Conservation (phyloP, 2,113 vertebrate species). For the Lasiurus cinereus region DNA sequence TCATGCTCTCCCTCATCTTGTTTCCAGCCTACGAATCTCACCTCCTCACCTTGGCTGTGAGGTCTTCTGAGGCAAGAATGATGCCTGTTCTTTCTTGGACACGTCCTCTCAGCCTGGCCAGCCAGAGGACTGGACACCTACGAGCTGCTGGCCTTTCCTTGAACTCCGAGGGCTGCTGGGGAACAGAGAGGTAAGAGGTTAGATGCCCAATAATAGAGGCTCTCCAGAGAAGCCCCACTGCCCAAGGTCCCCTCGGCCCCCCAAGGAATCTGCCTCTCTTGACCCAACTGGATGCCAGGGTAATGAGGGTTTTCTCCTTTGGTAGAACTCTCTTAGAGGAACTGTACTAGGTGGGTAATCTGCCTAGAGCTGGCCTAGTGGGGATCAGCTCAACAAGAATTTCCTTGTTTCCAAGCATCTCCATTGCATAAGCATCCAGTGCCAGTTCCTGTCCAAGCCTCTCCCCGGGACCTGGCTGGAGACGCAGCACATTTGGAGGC, state of each 20-base stretch:
- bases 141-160: neutral
- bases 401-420: constrained; percentile 10
- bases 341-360: neutral
- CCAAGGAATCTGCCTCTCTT: neutral
- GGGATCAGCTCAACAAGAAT: neutral
- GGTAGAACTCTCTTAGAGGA: neutral
- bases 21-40: constrained; percentile 62
- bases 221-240: neutral
- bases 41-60: constrained; percentile 13
- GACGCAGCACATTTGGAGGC: neutral
- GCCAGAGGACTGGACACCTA: neutral
- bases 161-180: neutral
- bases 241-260: neutral
- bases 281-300: neutral
- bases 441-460: neutral
- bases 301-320: neutral
- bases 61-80: neutral
- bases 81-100: neutral
- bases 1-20: constrained; percentile 51
- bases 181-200: neutral
- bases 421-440: neutral
- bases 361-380: neutral
- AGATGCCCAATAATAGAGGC: neutral
- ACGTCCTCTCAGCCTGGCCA: neutral
- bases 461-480: neutral